Evolutionary conservation across 2,797 vertebrate genomes (phyloP), one percentile per base, ranked within the genome.

Genomic region (Dipus sagitta): DNA sequence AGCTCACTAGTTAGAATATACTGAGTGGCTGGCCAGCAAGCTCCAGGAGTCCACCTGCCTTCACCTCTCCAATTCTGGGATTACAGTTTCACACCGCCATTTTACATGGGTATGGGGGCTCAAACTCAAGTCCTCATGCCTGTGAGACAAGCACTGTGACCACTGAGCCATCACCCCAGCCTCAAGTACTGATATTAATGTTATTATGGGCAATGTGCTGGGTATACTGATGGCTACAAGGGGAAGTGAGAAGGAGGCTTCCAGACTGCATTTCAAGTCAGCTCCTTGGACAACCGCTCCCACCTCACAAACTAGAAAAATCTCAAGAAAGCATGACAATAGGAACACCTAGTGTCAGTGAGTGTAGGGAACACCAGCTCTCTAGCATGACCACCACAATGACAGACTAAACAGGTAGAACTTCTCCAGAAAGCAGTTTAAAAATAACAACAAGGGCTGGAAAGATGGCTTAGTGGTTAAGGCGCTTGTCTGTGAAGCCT

Each of bases 321-420:
- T n/a, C 26, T 11, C 10, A 6, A 86, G 84, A 4, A 52, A 23
- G 4, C 32, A 21, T 32, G 21, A 26, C 17, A 78, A 60, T 12
- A 34, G 47, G 1, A 12, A 11, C 0, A 2, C 2, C 4, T 38
- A 12, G 0, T 0, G 13, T 23, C 1, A 4, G 18, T 0, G 24
- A 54, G 60, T n/a, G 2, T 0, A 2, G 0, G n/a, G 42, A 20
- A 1, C 34, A 2, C 0, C 0, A 52, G 6, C 2, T 38, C 11
- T 38, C 24, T 0, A 3, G 11, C 30, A 7, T 8, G 0, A 14
- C 6, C 28, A 1, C 60, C 2, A 6, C 0, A 0, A 38, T 0
- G 14, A 30, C 2, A 2, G 62, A 18, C 20, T 1, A 65, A 47
- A 32, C 47, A 1, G 7, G 32, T 6, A 18, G 70, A 28, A 15